A percentile compares a stretch with the other conserved stretches of the same genome.
Conservation (phyloP, 30 jellyfish, hydroid and myxozoan genomes). For the Nemopilema nomurai region DNA sequence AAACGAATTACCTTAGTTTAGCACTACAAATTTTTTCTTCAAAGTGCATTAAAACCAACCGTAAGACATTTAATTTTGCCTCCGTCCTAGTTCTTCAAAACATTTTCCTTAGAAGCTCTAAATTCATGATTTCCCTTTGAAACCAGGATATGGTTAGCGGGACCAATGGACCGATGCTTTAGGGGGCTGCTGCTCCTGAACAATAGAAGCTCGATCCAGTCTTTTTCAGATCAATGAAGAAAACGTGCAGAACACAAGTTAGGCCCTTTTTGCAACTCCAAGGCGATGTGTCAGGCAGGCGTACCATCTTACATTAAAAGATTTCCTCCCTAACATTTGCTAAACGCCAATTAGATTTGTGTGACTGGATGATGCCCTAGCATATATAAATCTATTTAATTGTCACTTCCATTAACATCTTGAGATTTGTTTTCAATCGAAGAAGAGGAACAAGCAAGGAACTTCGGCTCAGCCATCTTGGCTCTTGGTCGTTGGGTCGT, state of each 20-base stretch:
- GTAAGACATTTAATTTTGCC: too few species aligned
- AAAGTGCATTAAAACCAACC: too few species aligned
- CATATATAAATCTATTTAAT: conserved; percentile 48
- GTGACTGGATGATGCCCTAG: conserved; percentile 80
- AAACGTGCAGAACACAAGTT: neutral
- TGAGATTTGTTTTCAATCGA: neutral
- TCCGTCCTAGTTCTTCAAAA: too few species aligned
- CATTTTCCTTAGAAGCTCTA: too few species aligned
- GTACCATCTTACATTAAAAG: conserved; percentile 63
- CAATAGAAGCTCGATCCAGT: too few species aligned
- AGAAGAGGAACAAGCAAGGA: neutral
- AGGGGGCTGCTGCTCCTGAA: too few species aligned
- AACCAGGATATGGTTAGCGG: too few species aligned
- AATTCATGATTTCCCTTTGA: too few species aligned
- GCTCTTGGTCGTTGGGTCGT: neutral
- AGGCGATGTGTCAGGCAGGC: conserved; percentile 36
- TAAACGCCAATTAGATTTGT: conserved; percentile 56
- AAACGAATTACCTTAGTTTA: too few species aligned
- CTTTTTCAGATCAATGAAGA: too few species aligned
- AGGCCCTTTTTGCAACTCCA: neutral
- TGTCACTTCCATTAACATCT: conserved; percentile 2
- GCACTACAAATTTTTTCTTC: too few species aligned
- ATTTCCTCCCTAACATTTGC: conserved; percentile 90
- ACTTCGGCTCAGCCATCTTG: conserved; percentile 40
- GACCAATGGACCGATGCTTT: too few species aligned